Evolutionary conservation across 1,140 invertebrate species (phyloP).

Genomic region (Drosophila sechellia): DNA sequence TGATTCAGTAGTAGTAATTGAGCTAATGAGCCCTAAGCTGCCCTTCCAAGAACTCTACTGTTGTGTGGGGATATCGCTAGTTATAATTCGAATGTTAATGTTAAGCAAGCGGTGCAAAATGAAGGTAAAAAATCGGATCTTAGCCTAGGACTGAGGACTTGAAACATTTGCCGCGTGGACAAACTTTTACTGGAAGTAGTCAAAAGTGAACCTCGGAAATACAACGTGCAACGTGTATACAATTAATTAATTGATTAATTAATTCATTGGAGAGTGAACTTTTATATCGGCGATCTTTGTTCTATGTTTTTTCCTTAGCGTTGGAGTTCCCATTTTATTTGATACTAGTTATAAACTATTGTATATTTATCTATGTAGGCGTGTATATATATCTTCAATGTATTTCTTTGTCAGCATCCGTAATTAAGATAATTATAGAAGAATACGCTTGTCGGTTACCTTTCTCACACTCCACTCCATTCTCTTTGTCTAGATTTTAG

Average conservation of each 20-base stretch:
- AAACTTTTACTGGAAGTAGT: slow-evolving; percentile 38
- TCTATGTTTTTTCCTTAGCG: slow-evolving; percentile 12
- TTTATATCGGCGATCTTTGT: slow-evolving; percentile 8
- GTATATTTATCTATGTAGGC: slow-evolving; percentile 29
- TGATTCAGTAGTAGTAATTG: slow-evolving; percentile 14
- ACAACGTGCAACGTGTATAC: slow-evolving; percentile 8
- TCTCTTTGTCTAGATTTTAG: not conserved
- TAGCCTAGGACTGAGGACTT: slow-evolving; percentile 28
- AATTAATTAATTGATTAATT: slow-evolving; percentile 2
- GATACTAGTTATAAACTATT: slow-evolving; percentile 46
- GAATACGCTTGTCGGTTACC: slow-evolving; percentile 9
- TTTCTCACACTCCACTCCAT: slow-evolving; percentile 1
- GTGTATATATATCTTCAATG: slow-evolving; percentile 11
- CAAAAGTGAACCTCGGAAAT: slow-evolving; percentile 13
- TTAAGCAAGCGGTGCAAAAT: slow-evolving; percentile 12
- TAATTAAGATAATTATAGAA: slow-evolving; percentile 12
- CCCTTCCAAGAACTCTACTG: slow-evolving; percentile 38
- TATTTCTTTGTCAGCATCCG: slow-evolving; percentile 13
- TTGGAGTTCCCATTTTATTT: slow-evolving; percentile 28
- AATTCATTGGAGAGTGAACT: slow-evolving; percentile 7
- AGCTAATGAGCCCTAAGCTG: slow-evolving; percentile 36
- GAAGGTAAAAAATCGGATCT: slow-evolving; percentile 8
- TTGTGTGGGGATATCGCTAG: slow-evolving; percentile 4
- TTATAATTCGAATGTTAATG: slow-evolving; percentile 17
- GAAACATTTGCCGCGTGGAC: slow-evolving; percentile 6